These are phyloP conservation scores for Plemyria rubiginata DNA, from an alignment of 2,888 invertebrate genomes.

Conservation along the genomic window DNA sequence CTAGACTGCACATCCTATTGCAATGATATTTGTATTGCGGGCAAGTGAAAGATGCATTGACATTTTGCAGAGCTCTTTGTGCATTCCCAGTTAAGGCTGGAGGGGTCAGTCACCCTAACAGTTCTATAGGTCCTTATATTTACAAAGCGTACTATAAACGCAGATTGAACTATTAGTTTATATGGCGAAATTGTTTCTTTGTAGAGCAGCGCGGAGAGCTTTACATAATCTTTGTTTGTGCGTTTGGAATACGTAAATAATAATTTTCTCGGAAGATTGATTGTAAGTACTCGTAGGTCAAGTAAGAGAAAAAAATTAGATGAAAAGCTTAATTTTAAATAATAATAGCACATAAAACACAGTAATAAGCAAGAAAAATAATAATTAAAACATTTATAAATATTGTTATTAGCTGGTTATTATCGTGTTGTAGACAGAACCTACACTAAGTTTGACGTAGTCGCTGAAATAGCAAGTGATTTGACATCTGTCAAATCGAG, in stretches of 20 bases:
- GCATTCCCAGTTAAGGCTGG: constrained; percentile 61
- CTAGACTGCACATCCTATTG: constrained; percentile 6
- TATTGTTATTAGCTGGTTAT: no score
- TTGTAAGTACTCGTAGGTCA: background rate
- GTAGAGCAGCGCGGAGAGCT: background rate
- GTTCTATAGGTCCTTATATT: background rate
- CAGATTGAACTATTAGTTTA: constrained; percentile 5
- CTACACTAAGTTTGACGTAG: no score
- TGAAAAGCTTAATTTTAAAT: no score
- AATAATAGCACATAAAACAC: no score
- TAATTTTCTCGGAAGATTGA: constrained; percentile 7
- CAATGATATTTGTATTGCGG: constrained; percentile 31
- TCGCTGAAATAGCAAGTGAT: no score
- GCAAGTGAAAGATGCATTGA: constrained; percentile 54
- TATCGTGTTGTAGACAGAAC: no score
- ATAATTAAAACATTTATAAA: no score
- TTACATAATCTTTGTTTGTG: constrained; percentile 9
- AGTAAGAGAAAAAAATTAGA: no score
- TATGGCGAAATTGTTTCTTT: background rate
- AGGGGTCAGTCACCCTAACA: constrained; percentile 48
- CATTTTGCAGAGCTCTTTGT: constrained; percentile 57
- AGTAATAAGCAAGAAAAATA: no score
- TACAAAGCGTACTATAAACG: background rate
- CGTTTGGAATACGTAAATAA: constrained; percentile 10
- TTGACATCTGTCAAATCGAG: no score